Evolutionary conservation across 2,888 invertebrate species (phyloP), one percentile per base, ranked within the genome.

Genomic region (Adela reaumurella): DNA sequence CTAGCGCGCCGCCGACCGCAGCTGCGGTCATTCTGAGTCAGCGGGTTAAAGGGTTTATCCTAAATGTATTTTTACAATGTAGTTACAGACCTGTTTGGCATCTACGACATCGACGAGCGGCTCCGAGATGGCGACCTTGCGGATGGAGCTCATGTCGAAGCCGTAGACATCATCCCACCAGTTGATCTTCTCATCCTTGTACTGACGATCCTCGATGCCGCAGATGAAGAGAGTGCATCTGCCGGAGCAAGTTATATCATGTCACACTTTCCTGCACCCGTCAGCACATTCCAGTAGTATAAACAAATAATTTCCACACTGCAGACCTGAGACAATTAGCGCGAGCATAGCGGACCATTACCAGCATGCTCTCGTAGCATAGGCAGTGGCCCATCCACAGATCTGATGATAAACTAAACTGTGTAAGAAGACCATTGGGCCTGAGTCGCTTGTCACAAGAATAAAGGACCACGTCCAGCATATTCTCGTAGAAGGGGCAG

Each of bases 151-250:
- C 99, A 99, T 99, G 71, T 99, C 94, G 66, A 99, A 99, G 46
- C 99, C 99, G 63, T 99, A 99, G 2, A 99, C 99, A 74, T 95
- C 95, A 64, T 98, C 97, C 99, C 99, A 99, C 97, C 98, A 99
- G 78, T 99, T 97, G 59, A 99, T 99, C 77, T 99, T 99, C 74
- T 99, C 98, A 64, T 99, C 98, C 73, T 99, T 99, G 79, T 99
- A 99, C 77, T 99, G 98, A 17, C 98, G 85, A 71, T 99, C 99
- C 71, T 94, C 93, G 51, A 94, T 93, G 18, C 91, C 92, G 53
- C 94, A 94, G 49, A 99, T 89, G 71, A 93, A 98, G 43, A 99
- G 79, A 1, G 95, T 95, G 55, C 98, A 98, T 63, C 89, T 80
- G 58, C 24, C 8, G 24, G 8, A 24, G 24, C 24, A 24, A 24